Percentiles rank a stretch among this genome's conserved stretches.
Evolutionary conservation across 2,888 invertebrate genomes (phyloP).

Genomic region (Pristionchus mayeri): DNA sequence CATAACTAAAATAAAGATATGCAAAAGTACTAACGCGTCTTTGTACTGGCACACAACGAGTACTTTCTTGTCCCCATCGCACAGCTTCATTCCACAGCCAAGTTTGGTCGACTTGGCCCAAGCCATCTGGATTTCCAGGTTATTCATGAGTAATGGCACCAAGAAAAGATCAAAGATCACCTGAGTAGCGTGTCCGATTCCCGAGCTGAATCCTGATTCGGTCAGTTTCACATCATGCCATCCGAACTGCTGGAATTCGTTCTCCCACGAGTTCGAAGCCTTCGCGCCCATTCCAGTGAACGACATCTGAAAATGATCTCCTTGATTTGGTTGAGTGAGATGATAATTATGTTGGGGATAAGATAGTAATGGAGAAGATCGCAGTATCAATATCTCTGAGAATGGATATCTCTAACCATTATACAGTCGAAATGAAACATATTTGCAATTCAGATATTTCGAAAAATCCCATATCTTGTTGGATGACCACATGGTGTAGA

Average conservation of each 20-base stretch:
- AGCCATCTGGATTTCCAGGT: background rate
- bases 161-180: too few relatives aligned
- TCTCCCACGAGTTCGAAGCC: slow-evolving; percentile 18
- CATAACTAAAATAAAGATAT: background rate
- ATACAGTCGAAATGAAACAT: background rate
- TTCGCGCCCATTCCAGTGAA: slow-evolving; percentile 20
- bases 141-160: too few relatives aligned
- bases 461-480: background rate
- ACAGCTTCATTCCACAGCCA: slow-evolving; percentile 16
- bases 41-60: slow-evolving; percentile 40
- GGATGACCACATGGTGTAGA: slow-evolving; percentile 20
- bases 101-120: slow-evolving; percentile 40
- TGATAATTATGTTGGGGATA: too few relatives aligned
- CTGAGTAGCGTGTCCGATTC: slow-evolving; percentile 42
- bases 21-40: slow-evolving; percentile 17
- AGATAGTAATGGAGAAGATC: background rate
- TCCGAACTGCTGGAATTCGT: slow-evolving; percentile 36
- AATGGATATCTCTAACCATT: background rate
- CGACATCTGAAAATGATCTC: background rate
- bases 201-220: background rate
- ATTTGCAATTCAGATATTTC: background rate
- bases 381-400: too few relatives aligned
- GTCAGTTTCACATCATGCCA: slow-evolving; percentile 32
- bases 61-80: slow-evolving; percentile 24
- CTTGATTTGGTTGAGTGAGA: too few relatives aligned